Evolutionary conservation across 1,140 invertebrate genomes (phyloP), one percentile per base, ranked within the genome.

Genomic region (Drosophila melanica): DNA sequence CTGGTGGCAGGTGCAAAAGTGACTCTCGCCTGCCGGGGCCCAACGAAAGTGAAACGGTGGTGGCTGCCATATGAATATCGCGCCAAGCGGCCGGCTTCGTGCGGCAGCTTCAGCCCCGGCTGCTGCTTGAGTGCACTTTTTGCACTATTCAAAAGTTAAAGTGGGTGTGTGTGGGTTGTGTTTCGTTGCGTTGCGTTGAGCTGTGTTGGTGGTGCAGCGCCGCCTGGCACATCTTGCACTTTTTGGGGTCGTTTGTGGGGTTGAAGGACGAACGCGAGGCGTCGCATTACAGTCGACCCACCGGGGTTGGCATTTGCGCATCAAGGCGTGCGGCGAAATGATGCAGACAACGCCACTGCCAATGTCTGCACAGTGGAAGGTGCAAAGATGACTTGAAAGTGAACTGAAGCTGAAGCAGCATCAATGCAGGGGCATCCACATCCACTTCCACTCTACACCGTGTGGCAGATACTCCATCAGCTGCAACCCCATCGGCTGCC

Each of bases 41-140:
- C 77, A 74, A 65, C 63, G 86, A 90, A 90, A 85, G 86, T 85
- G 86, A 90, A 90, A 90, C 57, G 79, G 79, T 77, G 86, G 81
- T 79, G 79, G 81, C 74, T 90, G 75, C 33, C 35, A 67, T 55
- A 45, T 50, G 63, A 12, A 41, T 60, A 50, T 35, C 20, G 18
- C 45, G 27, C 18, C 42, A 64, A 18, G 35, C 37, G 33, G 33
- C 8, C 9, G 33, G 33, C 33, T 35, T 35, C 33, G 8, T 35
- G 33, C 33, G 33, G 33, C 33, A 35, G 9, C 39, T 30, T 37
- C 27, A 44, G 41, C 41, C 20, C 47, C 27, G 51, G 44, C 58
- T 76, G 64, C 68, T 70, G 74, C 62, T 69, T 79, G 84, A 81
- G 82, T 87, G 84, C 84, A 89, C 84, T 89, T 84, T 82, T 79